phyloP scores from a whole-genome alignment of 92 coral and sea anemone species.

The Actinernus sp. region DNA sequence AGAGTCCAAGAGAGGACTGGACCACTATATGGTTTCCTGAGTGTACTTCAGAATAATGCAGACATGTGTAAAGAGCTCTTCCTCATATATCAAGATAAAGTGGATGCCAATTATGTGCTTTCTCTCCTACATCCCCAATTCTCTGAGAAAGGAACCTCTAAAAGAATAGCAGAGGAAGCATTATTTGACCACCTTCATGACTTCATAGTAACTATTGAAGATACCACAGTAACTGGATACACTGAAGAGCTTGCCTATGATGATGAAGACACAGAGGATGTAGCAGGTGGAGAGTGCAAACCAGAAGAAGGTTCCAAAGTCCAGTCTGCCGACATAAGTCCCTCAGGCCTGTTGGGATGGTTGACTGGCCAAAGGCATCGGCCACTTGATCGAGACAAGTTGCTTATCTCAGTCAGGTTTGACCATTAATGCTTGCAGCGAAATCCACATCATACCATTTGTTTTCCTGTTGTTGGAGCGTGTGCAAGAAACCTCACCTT shows the following conservation, averaged over 20 bases:
- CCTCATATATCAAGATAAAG: slow-evolving; percentile 37
- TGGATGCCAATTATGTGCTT: slow-evolving; percentile 58
- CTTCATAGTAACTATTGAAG: slow-evolving; percentile 38
- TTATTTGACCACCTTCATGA: slow-evolving; percentile 64
- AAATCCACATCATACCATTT: slow-evolving; percentile 22
- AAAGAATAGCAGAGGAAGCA: slow-evolving; percentile 43
- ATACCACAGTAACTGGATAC: slow-evolving; percentile 38
- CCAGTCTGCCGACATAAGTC: slow-evolving; percentile 47
- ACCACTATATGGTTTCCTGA: slow-evolving; percentile 41
- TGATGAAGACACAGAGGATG: slow-evolving; percentile 27
- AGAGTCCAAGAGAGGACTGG: slow-evolving; percentile 59
- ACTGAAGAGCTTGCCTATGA: slow-evolving; percentile 52
- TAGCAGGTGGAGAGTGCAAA: slow-evolving; percentile 22
- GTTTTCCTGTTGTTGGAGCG: slow-evolving; percentile 41
- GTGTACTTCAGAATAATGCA: slow-evolving; percentile 28
- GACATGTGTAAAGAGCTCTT: slow-evolving; percentile 53
- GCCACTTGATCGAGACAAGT: slow-evolving; percentile 32
- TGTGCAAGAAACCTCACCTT: slow-evolving; percentile 21
- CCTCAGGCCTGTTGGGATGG: slow-evolving; percentile 66
- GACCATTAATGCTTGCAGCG: slow-evolving; percentile 31
- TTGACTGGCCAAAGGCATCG: slow-evolving; percentile 62
- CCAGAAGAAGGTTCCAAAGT: slow-evolving; percentile 13
- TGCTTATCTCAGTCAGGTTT: slow-evolving; percentile 26
- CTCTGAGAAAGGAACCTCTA: slow-evolving; percentile 54
- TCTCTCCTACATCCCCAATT: slow-evolving; percentile 55